A percentile compares a stretch with the other conserved stretches of the same genome.
Evolutionary conservation across 2,797 vertebrate species (phyloP).

Genomic region (Enoplosus armatus): DNA sequence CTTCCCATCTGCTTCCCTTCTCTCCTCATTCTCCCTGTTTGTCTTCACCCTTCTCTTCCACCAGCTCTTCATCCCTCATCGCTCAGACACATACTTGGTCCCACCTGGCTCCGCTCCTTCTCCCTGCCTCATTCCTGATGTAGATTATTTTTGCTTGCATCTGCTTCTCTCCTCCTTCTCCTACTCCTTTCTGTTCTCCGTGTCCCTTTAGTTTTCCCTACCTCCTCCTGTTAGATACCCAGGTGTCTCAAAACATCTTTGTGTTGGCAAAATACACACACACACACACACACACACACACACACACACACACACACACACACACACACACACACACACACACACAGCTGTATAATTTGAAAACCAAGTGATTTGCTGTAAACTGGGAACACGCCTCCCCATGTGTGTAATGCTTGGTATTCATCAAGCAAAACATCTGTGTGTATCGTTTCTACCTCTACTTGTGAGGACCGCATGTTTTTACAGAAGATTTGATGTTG

Average conservation of each 20-base stretch:
- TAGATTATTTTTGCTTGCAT: slow-evolving; percentile 52
- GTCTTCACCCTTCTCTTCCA: slow-evolving; percentile 7
- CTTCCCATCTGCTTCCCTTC: slow-evolving; percentile 16
- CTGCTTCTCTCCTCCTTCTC: slow-evolving; percentile 30
- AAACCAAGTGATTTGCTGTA: slow-evolving; percentile 55
- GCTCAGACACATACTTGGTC: slow-evolving; percentile 12
- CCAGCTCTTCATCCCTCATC: slow-evolving; percentile 27
- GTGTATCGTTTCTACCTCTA: slow-evolving; percentile 1
- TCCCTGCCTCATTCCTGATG: slow-evolving; percentile 24
- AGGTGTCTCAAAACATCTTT: slow-evolving; percentile 51
- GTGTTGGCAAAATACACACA: slow-evolving; percentile 18
- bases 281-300: slow-evolving; percentile 11
- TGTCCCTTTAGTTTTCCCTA: slow-evolving; percentile 36
- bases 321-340: slow-evolving; percentile 33
- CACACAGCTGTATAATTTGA: slow-evolving; percentile 59
- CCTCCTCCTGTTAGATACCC: slow-evolving; percentile 47
- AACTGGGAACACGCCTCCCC: slow-evolving; percentile 40
- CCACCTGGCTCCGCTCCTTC: slow-evolving; percentile 12
- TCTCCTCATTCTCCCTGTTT: not conserved
- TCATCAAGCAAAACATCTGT: slow-evolving; percentile 56
- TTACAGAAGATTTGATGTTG: not conserved
- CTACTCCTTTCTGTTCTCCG: slow-evolving; percentile 12
- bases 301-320: slow-evolving; percentile 28
- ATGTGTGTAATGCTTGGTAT: slow-evolving; percentile 44
- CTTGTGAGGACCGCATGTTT: slow-evolving; percentile 22